Percentiles rank a stretch among this genome's conserved stretches.
Conservation (phyloP, 2,113 vertebrate species). For the Porphyrio hochstetteri region DNA sequence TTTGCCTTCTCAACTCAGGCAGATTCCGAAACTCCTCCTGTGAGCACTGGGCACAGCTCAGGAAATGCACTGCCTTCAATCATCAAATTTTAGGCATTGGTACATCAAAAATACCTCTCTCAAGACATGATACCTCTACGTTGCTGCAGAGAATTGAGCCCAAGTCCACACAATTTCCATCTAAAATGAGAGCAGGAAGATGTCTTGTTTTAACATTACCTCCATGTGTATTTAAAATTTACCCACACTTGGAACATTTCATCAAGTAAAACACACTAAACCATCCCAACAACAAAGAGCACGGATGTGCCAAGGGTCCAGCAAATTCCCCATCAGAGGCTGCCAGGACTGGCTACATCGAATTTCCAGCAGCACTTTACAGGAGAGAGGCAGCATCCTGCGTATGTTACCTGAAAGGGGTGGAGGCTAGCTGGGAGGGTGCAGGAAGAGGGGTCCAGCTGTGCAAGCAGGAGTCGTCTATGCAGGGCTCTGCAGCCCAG, state of each 20-base stretch:
- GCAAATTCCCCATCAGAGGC: neutral
- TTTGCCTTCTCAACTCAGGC: neutral
- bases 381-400: neutral
- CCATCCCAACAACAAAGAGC: rapidly evolving
- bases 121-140: rapidly evolving
- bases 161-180: rapidly evolving
- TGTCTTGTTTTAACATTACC: neutral
- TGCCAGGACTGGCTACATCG: neutral
- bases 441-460: neutral
- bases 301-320: rapidly evolving
- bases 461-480: neutral
- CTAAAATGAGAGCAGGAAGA: neutral
- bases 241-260: neutral
- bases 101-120: neutral
- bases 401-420: rapidly evolving
- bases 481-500: neutral
- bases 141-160: neutral
- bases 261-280: neutral
- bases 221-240: neutral
- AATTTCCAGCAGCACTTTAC: neutral
- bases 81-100: neutral
- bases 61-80: neutral
- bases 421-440: too few species aligned
- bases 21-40: neutral
- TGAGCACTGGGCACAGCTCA: neutral